phyloP scores from a whole-genome alignment of 1,140 invertebrate genomes.

The Aphaenogaster floridana region DNA sequence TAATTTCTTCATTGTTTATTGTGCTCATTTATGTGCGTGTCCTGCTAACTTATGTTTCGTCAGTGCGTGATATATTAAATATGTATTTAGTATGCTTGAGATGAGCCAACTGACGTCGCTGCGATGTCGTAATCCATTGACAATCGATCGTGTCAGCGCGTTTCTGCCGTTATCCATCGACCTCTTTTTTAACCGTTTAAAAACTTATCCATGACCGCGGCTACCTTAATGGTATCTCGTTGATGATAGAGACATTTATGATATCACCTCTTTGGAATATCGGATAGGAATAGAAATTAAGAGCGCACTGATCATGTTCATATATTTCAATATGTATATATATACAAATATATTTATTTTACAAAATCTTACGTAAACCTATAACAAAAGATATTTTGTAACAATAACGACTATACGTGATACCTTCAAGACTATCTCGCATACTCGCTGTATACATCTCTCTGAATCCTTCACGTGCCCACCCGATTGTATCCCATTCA shows the following conservation, averaged over 20 bases:
- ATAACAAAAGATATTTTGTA: conserved; percentile 29
- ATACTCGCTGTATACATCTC: neutral
- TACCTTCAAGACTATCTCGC: neutral
- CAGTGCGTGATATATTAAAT: conserved; percentile 2
- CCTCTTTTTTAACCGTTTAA: conserved; percentile 1
- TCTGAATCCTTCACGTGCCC: neutral
- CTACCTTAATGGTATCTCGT: neutral
- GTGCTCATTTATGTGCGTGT: neutral
- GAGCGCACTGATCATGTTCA: neutral
- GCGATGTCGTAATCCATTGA: conserved; percentile 16
- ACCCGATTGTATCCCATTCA: neutral
- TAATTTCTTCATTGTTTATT: neutral
- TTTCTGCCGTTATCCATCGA: neutral
- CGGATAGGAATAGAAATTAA: neutral
- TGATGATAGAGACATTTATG: neutral
- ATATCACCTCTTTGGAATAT: neutral
- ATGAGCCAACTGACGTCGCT: conserved; percentile 9
- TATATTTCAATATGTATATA: neutral
- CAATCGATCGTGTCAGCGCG: neutral
- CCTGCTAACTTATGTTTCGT: neutral
- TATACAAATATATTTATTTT: conserved; percentile 46
- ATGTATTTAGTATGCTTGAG: conserved; percentile 16
- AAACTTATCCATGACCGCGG: neutral
- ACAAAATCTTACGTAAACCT: conserved; percentile 23
- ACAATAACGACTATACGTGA: neutral